phyloP scores from a whole-genome alignment of 2,113 vertebrate genomes.

The Lepus americanus region DNA sequence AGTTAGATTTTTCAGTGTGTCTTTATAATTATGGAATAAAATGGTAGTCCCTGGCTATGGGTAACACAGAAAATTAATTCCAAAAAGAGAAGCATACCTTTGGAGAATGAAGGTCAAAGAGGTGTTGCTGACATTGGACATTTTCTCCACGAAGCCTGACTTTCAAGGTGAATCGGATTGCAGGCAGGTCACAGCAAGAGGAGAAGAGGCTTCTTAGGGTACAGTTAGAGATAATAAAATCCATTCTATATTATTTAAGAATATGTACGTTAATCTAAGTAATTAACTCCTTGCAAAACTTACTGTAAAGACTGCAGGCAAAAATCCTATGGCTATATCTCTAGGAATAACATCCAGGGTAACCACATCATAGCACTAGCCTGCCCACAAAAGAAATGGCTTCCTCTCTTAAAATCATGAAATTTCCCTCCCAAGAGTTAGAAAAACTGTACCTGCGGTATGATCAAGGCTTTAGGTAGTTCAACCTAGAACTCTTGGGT shows the following conservation, averaged over 20 bases:
- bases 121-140: not conserved
- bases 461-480: not conserved
- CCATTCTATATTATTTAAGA: not conserved
- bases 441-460: not conserved
- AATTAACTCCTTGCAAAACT: not conserved
- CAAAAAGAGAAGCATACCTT: not conserved
- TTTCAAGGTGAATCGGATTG: not conserved
- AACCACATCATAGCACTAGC: not conserved
- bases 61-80: not conserved
- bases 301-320: not conserved
- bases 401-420: not conserved
- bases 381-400: not conserved
- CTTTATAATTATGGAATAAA: not conserved
- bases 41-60: not conserved
- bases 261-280: not conserved
- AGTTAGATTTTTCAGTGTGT: not conserved
- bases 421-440: not conserved
- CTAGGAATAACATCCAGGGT: not conserved
- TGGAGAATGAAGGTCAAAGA: not conserved
- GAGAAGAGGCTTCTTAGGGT: not conserved
- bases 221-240: not conserved
- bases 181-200: not conserved
- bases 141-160: not conserved
- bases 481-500: not conserved
- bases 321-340: not conserved